Percentiles rank a stretch among this genome's conserved stretches.
These are phyloP conservation scores for Aldabrachelys gigantea DNA, from an alignment of 2,113 vertebrate genomes.

Conservation along the genomic window DNA sequence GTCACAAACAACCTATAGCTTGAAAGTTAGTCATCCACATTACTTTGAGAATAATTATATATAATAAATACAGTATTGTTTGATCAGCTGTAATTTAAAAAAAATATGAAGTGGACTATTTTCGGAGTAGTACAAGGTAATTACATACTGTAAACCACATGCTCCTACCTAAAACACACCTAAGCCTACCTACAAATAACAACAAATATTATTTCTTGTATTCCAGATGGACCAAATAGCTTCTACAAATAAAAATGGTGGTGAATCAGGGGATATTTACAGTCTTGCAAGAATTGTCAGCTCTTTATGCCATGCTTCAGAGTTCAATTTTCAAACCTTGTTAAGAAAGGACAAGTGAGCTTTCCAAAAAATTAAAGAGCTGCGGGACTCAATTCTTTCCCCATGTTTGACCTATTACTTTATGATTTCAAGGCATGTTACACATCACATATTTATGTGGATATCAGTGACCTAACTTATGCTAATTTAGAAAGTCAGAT, in stretches of 20 bases:
- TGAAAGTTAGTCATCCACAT: neutral
- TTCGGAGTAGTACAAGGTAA: neutral
- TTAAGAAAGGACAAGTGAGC: neutral
- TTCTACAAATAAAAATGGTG: neutral
- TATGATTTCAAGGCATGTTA: neutral
- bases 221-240: neutral
- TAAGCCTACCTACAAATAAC: neutral
- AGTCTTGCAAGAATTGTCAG: neutral
- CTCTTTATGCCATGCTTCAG: neutral
- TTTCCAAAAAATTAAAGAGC: neutral
- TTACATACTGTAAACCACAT: neutral
- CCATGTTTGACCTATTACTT: neutral
- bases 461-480: neutral
- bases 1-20: neutral
- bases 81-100: neutral
- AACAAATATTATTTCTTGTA: neutral
- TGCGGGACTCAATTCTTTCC: neutral
- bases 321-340: neutral
- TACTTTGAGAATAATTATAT: neutral
- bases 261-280: neutral
- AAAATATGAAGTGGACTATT: neutral
- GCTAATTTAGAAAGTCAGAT: neutral
- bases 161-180: neutral
- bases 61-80: neutral
- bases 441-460: neutral